phyloP scores from a whole-genome alignment of 1,140 invertebrate species.

The Caenorhabditis brenneri region DNA sequence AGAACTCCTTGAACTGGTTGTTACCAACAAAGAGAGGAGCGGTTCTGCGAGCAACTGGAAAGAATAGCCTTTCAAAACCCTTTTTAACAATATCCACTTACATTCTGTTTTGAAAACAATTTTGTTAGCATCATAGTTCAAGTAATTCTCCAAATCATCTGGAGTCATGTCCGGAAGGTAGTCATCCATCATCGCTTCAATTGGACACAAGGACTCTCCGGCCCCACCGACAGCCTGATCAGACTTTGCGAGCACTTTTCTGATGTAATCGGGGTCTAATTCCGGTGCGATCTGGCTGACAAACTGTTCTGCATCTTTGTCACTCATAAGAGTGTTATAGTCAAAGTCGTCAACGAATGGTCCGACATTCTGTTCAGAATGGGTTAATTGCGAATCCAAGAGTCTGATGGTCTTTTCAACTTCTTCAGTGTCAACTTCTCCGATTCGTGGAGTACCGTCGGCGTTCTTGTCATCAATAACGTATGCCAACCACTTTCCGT shows the following conservation, averaged over 20 bases:
- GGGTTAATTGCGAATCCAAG: not conserved
- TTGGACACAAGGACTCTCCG: no score
- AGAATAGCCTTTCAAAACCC: not conserved
- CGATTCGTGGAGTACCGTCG: not conserved
- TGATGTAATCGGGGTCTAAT: not conserved
- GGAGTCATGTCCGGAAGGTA: not conserved
- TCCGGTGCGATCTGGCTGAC: not conserved
- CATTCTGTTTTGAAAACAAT: not conserved
- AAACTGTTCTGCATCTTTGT: not conserved
- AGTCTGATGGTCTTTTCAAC: not conserved
- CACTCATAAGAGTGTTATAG: not conserved
- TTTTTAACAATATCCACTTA: not conserved
- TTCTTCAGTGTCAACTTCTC: not conserved
- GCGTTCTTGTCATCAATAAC: constrained; percentile 19
- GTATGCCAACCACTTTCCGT: constrained; percentile 11
- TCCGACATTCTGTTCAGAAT: not conserved
- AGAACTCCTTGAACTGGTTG: not conserved
- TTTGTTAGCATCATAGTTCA: not conserved
- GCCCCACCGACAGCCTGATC: no score
- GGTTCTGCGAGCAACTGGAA: not conserved
- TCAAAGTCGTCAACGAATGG: not conserved
- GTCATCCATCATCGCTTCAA: not conserved
- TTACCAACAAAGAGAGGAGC: not conserved
- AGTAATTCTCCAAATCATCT: not conserved
- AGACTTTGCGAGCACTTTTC: not conserved